Evolutionary conservation across 2,113 vertebrate genomes (phyloP).

Genomic region (Eulemur macaco): DNA sequence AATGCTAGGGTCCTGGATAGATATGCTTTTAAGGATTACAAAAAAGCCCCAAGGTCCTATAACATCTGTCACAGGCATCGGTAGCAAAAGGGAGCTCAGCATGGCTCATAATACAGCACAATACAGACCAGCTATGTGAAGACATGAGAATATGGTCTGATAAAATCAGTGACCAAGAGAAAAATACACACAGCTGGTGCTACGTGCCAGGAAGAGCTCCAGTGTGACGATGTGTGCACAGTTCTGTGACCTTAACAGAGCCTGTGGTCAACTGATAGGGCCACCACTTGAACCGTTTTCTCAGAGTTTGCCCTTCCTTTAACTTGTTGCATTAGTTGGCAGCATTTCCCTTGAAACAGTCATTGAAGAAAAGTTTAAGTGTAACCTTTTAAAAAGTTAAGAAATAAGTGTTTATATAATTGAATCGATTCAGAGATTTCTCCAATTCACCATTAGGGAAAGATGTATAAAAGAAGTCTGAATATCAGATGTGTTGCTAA

Average conservation of each 20-base stretch:
- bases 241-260: background rate
- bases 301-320: background rate
- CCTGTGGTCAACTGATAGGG: background rate
- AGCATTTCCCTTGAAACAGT: background rate
- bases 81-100: background rate
- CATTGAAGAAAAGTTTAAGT: background rate
- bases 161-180: background rate
- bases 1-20: background rate
- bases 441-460: background rate
- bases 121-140: background rate
- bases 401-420: background rate
- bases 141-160: background rate
- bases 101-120: background rate
- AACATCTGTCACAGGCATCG: background rate
- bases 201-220: rapidly evolving
- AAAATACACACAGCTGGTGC: background rate
- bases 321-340: background rate
- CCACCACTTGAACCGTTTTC: background rate
- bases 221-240: background rate
- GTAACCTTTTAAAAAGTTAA: background rate
- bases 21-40: background rate
- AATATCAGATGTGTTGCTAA: background rate
- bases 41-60: background rate
- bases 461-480: background rate
- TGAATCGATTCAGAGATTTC: background rate